phyloP scores from a whole-genome alignment of 2,113 vertebrate genomes.

The Orientallactaga bullata region DNA sequence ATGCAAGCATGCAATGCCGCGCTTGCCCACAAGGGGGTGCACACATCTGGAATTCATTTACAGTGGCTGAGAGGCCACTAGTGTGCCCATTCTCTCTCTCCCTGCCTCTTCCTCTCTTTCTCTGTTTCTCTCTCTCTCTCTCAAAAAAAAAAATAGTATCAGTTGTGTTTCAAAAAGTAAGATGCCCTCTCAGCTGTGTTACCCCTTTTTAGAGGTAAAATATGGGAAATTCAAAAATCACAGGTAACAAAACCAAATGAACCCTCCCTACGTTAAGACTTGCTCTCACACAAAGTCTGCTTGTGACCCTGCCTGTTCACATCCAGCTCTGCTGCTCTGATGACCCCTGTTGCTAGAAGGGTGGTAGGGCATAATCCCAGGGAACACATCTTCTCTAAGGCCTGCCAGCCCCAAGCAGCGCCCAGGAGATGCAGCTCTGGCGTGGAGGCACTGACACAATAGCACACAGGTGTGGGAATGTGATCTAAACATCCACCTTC shows the following conservation, averaged over 20 bases:
- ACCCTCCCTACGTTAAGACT: not conserved
- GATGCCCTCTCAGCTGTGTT: not conserved
- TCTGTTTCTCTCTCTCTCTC: too few relatives aligned
- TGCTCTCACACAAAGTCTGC: not conserved
- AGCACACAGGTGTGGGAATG: not conserved
- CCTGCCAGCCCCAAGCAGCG: rapidly evolving
- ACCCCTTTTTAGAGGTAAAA: not conserved
- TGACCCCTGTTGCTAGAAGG: not conserved
- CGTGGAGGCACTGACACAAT: not conserved
- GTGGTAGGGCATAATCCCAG: not conserved
- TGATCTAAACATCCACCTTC: not conserved
- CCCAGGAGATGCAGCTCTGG: not conserved
- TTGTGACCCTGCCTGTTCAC: constrained; percentile 3
- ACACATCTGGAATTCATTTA: too few relatives aligned
- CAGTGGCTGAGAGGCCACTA: too few relatives aligned
- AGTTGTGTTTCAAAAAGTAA: constrained; percentile 35
- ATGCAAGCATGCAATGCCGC: too few relatives aligned
- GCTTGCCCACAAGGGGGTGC: too few relatives aligned
- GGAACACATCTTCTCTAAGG: not conserved
- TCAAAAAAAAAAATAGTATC: too few relatives aligned
- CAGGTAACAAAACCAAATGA: not conserved
- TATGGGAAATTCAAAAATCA: constrained; percentile 8
- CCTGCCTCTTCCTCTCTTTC: too few relatives aligned
- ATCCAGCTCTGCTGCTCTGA: not conserved
- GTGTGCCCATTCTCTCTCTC: too few relatives aligned